Base-by-base conservation (phyloP, 2,888 invertebrate genomes). In the Augiades crinisus region DNA sequence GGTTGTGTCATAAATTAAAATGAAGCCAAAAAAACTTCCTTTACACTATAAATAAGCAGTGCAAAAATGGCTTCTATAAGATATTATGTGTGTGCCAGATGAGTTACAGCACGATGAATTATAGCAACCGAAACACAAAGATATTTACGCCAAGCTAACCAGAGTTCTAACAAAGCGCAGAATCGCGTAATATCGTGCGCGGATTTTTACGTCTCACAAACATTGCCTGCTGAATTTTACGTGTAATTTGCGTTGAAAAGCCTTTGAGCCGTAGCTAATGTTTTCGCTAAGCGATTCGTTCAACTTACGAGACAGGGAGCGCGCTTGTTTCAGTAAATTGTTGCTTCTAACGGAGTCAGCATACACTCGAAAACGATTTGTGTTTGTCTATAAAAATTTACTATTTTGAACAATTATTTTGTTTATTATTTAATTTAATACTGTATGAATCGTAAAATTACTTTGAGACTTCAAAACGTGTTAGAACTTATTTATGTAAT, bases 221-320 rank as follows among this genome's bases (percentile, higher is more conserved):
- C 67, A 65, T 70, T 75, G 69, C 65, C 75, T 78, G 74, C 78
- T 77, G 76, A 86, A 85, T 86, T 86, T 88, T 78, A 85, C 81
- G 82, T 80, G 75, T 81, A 84, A 86, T 85, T 88, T 87, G 74
- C 81, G 73, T 71, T 74, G 71, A 76, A 85, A 81, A 81, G 79
- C 84, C 71, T 82, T 81, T 81, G 80, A 83, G 78, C 78, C 83
- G 70, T 66, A 66, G 77, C 78, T 84, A 85, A 84, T 84, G 83
- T 83, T 86, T 84, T 80, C 72, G 77, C 80, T 84, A 78, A 85
- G 82, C 84, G 77, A 78, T 80, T 79, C 76, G 66, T 79, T 78
- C 72, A 76, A 70, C 68, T 72, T 70, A 65, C 65, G 63, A 73
- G 69, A 72, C 69, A 66, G 63, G 58, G 62, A 54, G 56, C 63